A percentile compares a stretch with the other conserved stretches of the same genome.
phyloP scores from a whole-genome alignment of 2,797 vertebrate species.

The Clarias pachynema region DNA sequence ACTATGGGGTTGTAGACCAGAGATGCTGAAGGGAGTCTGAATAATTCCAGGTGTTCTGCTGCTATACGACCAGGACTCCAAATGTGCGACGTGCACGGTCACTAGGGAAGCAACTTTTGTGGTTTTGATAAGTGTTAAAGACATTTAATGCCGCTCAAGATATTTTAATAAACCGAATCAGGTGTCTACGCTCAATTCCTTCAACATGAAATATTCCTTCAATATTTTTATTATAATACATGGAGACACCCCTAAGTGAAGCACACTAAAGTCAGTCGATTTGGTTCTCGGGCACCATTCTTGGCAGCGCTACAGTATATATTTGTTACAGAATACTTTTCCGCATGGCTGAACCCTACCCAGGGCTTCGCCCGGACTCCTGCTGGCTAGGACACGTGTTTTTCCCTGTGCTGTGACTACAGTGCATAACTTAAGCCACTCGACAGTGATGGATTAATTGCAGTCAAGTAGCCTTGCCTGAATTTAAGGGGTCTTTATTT shows the following conservation, averaged over 20 bases:
- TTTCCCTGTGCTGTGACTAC: conserved; percentile 34
- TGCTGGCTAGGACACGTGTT: conserved; percentile 8
- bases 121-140: conserved; percentile 22
- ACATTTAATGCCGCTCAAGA: conserved; percentile 4
- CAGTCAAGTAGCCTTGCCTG: conserved; percentile 60
- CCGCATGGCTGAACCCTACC: conserved; percentile 23
- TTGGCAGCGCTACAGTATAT: conserved; percentile 3
- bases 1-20: conserved; percentile 4
- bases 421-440: conserved; percentile 45
- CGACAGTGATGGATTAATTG: conserved; percentile 67
- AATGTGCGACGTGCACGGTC: neutral
- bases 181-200: conserved; percentile 11
- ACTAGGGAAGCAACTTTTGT: conserved; percentile 16
- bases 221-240: neutral
- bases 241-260: neutral
- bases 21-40: conserved; percentile 26
- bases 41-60: conserved; percentile 42
- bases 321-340: conserved; percentile 27
- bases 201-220: conserved; percentile 1
- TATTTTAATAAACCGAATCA: conserved; percentile 26
- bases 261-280: conserved; percentile 1
- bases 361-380: conserved; percentile 18
- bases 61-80: neutral
- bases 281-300: conserved; percentile 9
- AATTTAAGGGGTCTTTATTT: conserved; percentile 60